Percentiles rank a stretch among this genome's conserved stretches.
Conservation (phyloP, 2,888 invertebrate species). For the Tachina fera region DNA sequence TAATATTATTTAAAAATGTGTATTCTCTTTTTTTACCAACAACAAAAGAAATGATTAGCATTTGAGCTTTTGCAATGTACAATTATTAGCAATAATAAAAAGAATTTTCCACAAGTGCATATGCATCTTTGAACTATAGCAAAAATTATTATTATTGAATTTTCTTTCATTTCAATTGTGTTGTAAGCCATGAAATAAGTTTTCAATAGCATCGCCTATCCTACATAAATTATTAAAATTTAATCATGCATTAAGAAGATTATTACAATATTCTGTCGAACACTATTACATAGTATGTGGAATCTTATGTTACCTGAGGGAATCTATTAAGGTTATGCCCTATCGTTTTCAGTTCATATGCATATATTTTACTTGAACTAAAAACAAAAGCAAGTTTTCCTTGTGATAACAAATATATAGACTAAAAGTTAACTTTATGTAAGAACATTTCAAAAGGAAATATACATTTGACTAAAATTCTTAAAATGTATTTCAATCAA, state of each 20-base stretch:
- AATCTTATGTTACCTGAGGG: conserved; percentile 54
- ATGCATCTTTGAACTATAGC: no score
- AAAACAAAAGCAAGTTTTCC: conserved; percentile 10
- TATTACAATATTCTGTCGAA: neutral
- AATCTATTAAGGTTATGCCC: conserved; percentile 45
- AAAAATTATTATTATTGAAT: no score
- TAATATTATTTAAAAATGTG: no score
- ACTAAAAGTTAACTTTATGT: neutral
- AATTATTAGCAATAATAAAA: no score
- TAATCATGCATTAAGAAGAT: conserved; percentile 3
- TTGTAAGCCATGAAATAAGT: neutral
- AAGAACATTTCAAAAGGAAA: neutral
- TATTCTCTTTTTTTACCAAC: no score
- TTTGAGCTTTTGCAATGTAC: no score
- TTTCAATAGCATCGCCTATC: neutral
- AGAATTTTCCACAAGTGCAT: no score
- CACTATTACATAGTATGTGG: neutral
- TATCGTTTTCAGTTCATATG: no score
- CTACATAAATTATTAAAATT: conserved; percentile 13
- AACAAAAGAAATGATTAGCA: no score
- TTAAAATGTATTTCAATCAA: no score
- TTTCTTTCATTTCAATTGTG: neutral
- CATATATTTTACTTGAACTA: neutral
- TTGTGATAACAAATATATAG: neutral
- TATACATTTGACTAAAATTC: no score